Evolutionary conservation across 2,888 invertebrate species (phyloP), one percentile per base, ranked within the genome.

Genomic region (Criorhina ranunculi): DNA sequence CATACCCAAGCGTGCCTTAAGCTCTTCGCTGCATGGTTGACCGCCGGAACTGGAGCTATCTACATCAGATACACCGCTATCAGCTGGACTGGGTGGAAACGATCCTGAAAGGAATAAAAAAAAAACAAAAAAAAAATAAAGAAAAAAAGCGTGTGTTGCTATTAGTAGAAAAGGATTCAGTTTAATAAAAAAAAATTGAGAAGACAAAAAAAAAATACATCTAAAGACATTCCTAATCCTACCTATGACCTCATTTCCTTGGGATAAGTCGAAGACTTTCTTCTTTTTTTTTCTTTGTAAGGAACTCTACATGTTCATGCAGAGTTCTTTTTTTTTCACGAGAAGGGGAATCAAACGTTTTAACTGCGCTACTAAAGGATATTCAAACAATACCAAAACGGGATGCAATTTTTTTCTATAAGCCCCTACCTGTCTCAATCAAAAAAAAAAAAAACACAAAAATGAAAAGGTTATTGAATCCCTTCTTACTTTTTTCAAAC

Each of bases 1-100:
- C 77, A 96, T 96, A 92, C 97, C 97, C 88, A 97, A 94, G 88
- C 97, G 94, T 76, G 97, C 96, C 93, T 97, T 97, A 90, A 97
- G 93, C 92, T 97, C 97, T 92, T 98, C 96, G 83, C 91, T 92
- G 86, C 92, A 92, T 53, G 92, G 93, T 91, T 94, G 94, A 86
- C 95, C 96, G 86, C 95, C 95, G 49, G 95, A 95, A 88, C 97
- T 98, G 87, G 98, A 98, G 88, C 98, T 98, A 93, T 98, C 98
- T 89, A 98, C 98, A 93, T 98, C 98, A 78, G 98, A 98, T 66
- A 98, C 98, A 86, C 98, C 98, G 91, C 98, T 98, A 94, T 99
- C 98, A 67, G 98, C 98, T 87, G 98, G 98, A 92, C 98, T 98
- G 69, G 98, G 98, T 87, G 98, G 98, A 91, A 98, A 95, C 89